Conservation (phyloP, 2,888 invertebrate species). For the Hypomecis atomaria region DNA sequence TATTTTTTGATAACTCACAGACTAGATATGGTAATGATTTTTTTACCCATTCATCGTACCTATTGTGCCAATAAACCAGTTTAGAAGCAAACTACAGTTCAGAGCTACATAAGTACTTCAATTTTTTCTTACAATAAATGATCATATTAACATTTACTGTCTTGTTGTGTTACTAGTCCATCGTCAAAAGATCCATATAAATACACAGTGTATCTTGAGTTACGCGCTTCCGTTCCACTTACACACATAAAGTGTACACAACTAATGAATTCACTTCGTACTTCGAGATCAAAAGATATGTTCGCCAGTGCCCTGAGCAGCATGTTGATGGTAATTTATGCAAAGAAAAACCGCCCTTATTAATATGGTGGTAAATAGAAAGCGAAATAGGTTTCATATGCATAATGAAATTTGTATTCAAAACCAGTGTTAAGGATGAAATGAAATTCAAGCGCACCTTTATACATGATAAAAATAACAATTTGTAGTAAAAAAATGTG, state of each 20-base stretch:
- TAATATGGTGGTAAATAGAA: conserved; percentile 12
- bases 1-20: no score
- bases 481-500: not conserved
- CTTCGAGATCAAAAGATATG: conserved; percentile 75
- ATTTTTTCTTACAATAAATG: no score
- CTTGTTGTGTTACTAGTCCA: no score
- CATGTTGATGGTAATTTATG: conserved; percentile 23
- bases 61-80: no score
- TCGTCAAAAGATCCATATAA: conserved; percentile 21
- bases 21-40: no score
- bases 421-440: not conserved
- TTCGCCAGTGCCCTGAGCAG: conserved; percentile 60
- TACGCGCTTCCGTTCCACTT: conserved; percentile 81
- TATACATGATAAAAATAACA: not conserved
- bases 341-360: conserved; percentile 32
- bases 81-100: no score
- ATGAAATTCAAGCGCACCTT: not conserved
- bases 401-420: conserved; percentile 1
- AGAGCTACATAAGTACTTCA: no score
- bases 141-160: not conserved
- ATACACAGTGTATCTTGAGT: conserved; percentile 53
- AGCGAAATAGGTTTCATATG: not conserved
- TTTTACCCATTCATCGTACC: no score
- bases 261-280: conserved; percentile 77
- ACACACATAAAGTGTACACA: conserved; percentile 67